A percentile compares a stretch with the other conserved stretches of the same genome.
Evolutionary conservation across 2,888 invertebrate genomes (phyloP).

Genomic region (Pristionchus arcanus): DNA sequence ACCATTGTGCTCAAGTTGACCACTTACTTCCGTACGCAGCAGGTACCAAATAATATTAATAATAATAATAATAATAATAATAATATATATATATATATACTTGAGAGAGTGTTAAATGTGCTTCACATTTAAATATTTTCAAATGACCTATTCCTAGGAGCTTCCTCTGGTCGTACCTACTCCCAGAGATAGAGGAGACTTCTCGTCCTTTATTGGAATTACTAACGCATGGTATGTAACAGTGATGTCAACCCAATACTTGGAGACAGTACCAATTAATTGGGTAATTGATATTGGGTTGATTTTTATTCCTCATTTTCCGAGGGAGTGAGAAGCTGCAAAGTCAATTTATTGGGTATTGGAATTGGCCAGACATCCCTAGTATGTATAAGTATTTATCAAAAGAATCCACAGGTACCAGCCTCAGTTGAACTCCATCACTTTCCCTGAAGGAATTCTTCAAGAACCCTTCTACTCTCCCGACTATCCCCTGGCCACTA

Average conservation of each 20-base stretch:
- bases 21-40: background rate
- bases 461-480: conserved; percentile 74
- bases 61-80: too few relatives aligned
- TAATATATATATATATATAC: too few relatives aligned
- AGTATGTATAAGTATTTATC: too few relatives aligned
- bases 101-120: background rate
- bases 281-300: too few relatives aligned
- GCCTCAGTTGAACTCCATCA: conserved; percentile 74
- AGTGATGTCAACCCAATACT: too few relatives aligned
- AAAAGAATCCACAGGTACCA: conserved; percentile 53
- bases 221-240: conserved; percentile 46
- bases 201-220: background rate
- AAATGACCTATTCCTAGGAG: background rate
- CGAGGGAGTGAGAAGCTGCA: too few relatives aligned
- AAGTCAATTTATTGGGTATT: too few relatives aligned
- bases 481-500: conserved; percentile 73
- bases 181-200: conserved; percentile 10
- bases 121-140: background rate
- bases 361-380: too few relatives aligned
- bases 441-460: conserved; percentile 76
- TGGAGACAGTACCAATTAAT: too few relatives aligned
- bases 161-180: background rate
- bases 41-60: background rate
- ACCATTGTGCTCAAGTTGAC: background rate
- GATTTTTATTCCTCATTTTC: too few relatives aligned